These are phyloP conservation scores for Lagria hirta DNA, from an alignment of 2,888 invertebrate genomes.

Conservation along the genomic window DNA sequence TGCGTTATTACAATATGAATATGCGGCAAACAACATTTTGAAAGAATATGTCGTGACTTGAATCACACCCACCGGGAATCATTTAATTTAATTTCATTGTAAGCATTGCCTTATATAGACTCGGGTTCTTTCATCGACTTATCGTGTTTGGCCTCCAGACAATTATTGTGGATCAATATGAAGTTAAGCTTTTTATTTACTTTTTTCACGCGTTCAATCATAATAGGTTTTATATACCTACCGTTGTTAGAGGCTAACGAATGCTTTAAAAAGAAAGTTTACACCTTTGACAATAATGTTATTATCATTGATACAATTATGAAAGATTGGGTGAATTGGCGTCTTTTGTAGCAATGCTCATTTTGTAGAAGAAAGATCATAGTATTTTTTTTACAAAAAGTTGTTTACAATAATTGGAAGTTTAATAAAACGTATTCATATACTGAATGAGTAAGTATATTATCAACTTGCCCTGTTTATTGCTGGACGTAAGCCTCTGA, in stretches of 20 bases:
- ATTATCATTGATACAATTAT: neutral
- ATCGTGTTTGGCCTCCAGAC: constrained; percentile 38
- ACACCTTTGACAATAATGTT: too few species aligned
- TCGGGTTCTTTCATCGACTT: constrained; percentile 36
- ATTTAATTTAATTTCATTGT: constrained; percentile 40
- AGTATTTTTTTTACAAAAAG: too few species aligned
- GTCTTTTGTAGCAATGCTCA: too few species aligned
- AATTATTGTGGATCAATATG: constrained; percentile 31
- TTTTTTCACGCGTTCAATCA: constrained; percentile 15
- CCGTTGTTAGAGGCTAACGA: constrained; percentile 7
- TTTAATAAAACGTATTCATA: too few species aligned
- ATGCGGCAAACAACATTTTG: constrained; percentile 10
- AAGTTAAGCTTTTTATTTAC: constrained; percentile 19
- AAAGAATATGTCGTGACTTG: constrained; percentile 33
- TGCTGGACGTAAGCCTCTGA: too few species aligned
- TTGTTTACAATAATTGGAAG: too few species aligned
- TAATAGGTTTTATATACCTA: neutral
- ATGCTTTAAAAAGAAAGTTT: too few species aligned
- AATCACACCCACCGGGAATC: constrained; percentile 37
- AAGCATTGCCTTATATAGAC: constrained; percentile 37
- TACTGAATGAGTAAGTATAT: too few species aligned
- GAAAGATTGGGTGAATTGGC: neutral
- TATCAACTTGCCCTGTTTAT: too few species aligned
- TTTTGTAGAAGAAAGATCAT: too few species aligned
- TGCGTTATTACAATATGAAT: constrained; percentile 6